phyloP scores from a whole-genome alignment of 2,113 vertebrate species.

The Ammospiza nelsoni region DNA sequence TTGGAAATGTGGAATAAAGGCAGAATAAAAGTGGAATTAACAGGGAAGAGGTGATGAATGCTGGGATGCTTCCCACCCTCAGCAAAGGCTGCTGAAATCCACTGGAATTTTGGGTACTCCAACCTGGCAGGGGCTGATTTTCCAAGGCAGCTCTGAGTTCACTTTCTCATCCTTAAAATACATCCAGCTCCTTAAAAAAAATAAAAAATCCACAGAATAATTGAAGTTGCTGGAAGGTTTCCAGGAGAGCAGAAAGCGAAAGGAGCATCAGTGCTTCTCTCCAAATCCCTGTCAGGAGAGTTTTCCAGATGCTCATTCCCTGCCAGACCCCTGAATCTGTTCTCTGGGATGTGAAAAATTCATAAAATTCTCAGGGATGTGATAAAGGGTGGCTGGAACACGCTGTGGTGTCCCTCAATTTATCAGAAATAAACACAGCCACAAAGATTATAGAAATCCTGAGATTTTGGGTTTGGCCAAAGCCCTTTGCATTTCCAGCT shows the following conservation, averaged over 20 bases:
- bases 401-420: fast-evolving
- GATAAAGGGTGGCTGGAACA: fast-evolving
- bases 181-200: background rate
- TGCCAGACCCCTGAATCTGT: background rate
- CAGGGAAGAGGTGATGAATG: background rate
- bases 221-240: background rate
- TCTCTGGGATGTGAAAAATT: background rate
- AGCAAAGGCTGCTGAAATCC: background rate
- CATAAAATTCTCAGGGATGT: background rate
- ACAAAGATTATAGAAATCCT: background rate
- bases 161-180: background rate
- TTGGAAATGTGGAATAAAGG: background rate
- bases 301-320: background rate
- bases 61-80: background rate
- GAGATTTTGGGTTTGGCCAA: fast-evolving
- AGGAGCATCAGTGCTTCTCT: background rate
- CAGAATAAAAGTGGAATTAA: background rate
- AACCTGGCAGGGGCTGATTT: background rate
- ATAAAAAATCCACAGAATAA: background rate
- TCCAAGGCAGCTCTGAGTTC: fast-evolving
- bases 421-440: background rate
- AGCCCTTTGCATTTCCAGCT: background rate
- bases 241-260: fast-evolving
- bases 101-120: fast-evolving
- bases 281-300: background rate